These are phyloP conservation scores for Laothoe populi DNA, from an alignment of 2,888 invertebrate genomes.

Conservation along the genomic window DNA sequence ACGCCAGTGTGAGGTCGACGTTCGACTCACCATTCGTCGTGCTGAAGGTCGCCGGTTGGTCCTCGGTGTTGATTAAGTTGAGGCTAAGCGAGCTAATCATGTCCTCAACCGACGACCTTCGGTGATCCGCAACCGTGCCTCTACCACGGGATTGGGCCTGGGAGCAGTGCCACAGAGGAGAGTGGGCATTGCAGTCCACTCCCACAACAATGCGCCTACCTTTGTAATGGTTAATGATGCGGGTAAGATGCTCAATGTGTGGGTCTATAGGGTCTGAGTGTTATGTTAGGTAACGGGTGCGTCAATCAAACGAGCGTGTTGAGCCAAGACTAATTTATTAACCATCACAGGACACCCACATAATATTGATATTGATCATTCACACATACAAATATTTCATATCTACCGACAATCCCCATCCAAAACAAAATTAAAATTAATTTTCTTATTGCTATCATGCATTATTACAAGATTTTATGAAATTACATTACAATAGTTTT, in stretches of 20 bases:
- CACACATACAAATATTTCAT: too few relatives aligned
- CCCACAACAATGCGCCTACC: constrained; percentile 33
- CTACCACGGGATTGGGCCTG: constrained; percentile 31
- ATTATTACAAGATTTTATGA: too few relatives aligned
- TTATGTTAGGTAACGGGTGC: too few relatives aligned
- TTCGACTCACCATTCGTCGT: constrained; percentile 7
- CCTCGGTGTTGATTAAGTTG: neutral
- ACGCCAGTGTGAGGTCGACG: constrained; percentile 20
- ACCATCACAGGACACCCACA: too few relatives aligned
- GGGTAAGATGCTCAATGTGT: constrained; percentile 30
- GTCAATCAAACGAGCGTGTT: too few relatives aligned
- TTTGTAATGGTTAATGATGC: neutral
- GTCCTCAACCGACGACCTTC: neutral
- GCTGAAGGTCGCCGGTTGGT: constrained; percentile 28
- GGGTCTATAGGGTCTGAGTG: too few relatives aligned
- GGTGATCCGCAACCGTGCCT: constrained; percentile 27
- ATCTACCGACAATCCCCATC: too few relatives aligned
- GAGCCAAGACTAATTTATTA: too few relatives aligned
- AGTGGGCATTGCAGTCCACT: constrained; percentile 44
- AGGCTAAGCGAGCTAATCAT: neutral
- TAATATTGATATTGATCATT: too few relatives aligned
- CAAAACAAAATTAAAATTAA: too few relatives aligned
- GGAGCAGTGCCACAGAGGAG: constrained; percentile 40
- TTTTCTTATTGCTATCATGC: too few relatives aligned
- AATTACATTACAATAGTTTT: too few relatives aligned